A percentile compares a stretch with the other conserved stretches of the same genome.
Evolutionary conservation across 1,140 invertebrate genomes (phyloP).

Genomic region (Ladona fulva): DNA sequence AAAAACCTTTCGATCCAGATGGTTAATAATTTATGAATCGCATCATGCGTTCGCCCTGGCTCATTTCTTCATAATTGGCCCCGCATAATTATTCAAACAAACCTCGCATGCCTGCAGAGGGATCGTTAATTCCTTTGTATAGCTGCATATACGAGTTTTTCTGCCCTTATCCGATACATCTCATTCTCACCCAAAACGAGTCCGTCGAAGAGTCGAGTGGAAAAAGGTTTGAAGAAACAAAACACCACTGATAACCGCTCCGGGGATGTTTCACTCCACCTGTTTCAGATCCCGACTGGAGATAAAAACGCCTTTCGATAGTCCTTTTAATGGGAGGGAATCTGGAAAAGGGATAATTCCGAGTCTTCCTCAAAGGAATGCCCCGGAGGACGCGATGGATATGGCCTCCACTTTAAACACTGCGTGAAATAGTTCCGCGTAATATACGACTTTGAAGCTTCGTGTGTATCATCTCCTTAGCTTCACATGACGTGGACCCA

Average conservation of each 20-base stretch:
- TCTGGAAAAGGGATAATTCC: conserved; percentile 5
- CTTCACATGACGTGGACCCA: neutral
- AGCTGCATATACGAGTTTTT: neutral
- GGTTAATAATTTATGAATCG: no score
- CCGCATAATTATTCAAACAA: conserved; percentile 2
- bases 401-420: neutral
- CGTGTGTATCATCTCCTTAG: neutral
- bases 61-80: neutral
- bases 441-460: neutral
- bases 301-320: neutral
- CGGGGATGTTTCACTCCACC: neutral
- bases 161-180: neutral
- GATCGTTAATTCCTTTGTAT: neutral
- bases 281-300: neutral
- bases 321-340: neutral
- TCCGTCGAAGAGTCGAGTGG: neutral
- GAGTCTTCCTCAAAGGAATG: neutral
- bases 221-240: neutral
- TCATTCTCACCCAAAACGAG: neutral
- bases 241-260: neutral
- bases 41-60: no score
- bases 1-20: no score
- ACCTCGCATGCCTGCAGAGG: neutral
- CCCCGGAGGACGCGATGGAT: neutral
- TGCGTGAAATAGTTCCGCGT: neutral